These are phyloP conservation scores for Kryptopterus vitreolus DNA, from an alignment of 2,797 vertebrate species.

Conservation along the genomic window DNA sequence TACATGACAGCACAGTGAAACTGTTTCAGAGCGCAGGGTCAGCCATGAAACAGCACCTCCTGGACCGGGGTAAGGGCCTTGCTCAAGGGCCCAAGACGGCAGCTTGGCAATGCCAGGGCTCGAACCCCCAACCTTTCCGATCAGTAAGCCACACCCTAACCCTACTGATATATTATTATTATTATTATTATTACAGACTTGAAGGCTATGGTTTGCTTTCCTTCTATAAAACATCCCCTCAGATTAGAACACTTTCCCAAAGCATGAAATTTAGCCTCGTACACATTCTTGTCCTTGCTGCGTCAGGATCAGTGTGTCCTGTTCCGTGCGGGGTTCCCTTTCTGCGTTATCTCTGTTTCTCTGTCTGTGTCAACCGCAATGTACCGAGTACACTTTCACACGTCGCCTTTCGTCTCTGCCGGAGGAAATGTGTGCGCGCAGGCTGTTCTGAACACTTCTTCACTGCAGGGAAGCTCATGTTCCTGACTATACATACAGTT, in stretches of 20 bases:
- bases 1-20: too few species aligned
- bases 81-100: too few species aligned
- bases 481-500: neutral
- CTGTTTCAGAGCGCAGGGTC: too few species aligned
- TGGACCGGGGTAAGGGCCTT: too few species aligned
- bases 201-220: neutral
- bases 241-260: neutral
- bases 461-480: neutral
- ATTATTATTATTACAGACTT: neutral
- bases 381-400: slow-evolving; percentile 5
- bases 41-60: too few species aligned
- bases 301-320: slow-evolving; percentile 19
- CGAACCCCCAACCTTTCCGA: too few species aligned
- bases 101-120: too few species aligned
- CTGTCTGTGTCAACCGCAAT: neutral
- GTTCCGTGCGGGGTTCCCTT: neutral
- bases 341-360: slow-evolving; percentile 5
- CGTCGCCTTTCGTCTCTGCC: neutral
- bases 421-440: neutral
- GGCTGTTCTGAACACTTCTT: slow-evolving; percentile 1
- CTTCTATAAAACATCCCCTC: neutral
- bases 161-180: neutral
- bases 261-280: neutral
- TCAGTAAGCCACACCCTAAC: too few species aligned
- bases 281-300: neutral